Percentiles rank a stretch among this genome's conserved stretches.
Evolutionary conservation across 2,888 invertebrate genomes (phyloP).

Genomic region (Cactoblastis cactorum): DNA sequence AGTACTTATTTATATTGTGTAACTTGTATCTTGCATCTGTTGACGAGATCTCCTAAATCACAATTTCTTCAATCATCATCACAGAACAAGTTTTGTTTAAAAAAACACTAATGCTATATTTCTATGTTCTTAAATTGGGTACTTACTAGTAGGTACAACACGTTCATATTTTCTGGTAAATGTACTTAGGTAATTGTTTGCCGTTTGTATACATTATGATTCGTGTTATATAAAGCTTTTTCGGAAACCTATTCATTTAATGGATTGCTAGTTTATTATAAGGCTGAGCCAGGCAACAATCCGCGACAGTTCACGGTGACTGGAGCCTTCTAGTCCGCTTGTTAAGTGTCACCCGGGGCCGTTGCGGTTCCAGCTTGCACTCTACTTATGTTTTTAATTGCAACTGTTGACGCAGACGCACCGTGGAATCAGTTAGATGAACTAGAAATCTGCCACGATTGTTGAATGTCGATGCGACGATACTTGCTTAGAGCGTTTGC

Average conservation of each 20-base stretch:
- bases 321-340: slow-evolving; percentile 53
- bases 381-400: slow-evolving; percentile 73
- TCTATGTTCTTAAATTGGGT: too few relatives aligned
- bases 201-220: not conserved
- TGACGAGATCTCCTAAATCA: too few relatives aligned
- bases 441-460: slow-evolving; percentile 19
- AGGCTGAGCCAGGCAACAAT: slow-evolving; percentile 24
- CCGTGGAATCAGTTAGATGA: slow-evolving; percentile 20
- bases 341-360: slow-evolving; percentile 58
- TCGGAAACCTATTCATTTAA: not conserved
- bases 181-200: too few relatives aligned
- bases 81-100: too few relatives aligned
- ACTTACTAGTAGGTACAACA: too few relatives aligned
- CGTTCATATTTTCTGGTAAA: too few relatives aligned
- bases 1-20: too few relatives aligned
- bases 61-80: too few relatives aligned
- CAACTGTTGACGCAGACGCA: slow-evolving; percentile 37
- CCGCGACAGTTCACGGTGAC: slow-evolving; percentile 45
- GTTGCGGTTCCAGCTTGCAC: slow-evolving; percentile 62
- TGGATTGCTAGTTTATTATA: not conserved
- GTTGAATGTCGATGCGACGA: slow-evolving; percentile 5
- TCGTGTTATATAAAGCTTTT: not conserved
- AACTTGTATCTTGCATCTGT: too few relatives aligned
- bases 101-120: too few relatives aligned
- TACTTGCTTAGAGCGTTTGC: not conserved